phyloP scores from a whole-genome alignment of 2,113 vertebrate genomes.

The Thunnus thynnus region DNA sequence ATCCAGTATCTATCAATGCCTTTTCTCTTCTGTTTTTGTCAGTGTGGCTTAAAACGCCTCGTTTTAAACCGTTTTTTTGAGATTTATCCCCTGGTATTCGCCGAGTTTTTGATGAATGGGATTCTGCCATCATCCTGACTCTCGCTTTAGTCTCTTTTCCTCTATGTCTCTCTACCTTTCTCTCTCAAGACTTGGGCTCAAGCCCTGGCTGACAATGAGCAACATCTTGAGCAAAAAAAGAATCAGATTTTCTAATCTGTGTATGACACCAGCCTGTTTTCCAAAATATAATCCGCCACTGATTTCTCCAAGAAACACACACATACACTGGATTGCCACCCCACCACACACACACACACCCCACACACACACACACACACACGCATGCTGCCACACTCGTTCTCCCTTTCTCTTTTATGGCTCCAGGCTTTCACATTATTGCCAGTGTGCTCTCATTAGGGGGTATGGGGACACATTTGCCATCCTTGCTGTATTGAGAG shows the following conservation, averaged over 20 bases:
- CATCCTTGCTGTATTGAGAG: constrained; percentile 27
- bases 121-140: constrained; percentile 19
- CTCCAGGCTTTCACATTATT: constrained; percentile 51
- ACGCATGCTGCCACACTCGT: neutral
- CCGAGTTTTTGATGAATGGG: constrained; percentile 38
- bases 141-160: constrained; percentile 15
- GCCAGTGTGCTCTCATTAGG: constrained; percentile 51
- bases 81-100: neutral
- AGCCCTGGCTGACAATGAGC: constrained; percentile 16
- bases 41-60: constrained; percentile 11
- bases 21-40: constrained; percentile 21
- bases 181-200: constrained; percentile 8
- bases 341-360: neutral
- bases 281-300: constrained; percentile 35
- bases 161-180: constrained; percentile 11
- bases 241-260: constrained; percentile 31
- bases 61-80: constrained; percentile 14
- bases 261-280: constrained; percentile 29
- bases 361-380: neutral
- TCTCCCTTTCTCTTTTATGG: constrained; percentile 15
- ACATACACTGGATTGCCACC: neutral
- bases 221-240: neutral
- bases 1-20: neutral
- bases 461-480: constrained; percentile 38
- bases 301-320: constrained; percentile 24